Percentiles rank a stretch among this genome's conserved stretches.
These are phyloP conservation scores for Apis cerana DNA, from an alignment of 1,140 invertebrate genomes.

Conservation along the genomic window DNA sequence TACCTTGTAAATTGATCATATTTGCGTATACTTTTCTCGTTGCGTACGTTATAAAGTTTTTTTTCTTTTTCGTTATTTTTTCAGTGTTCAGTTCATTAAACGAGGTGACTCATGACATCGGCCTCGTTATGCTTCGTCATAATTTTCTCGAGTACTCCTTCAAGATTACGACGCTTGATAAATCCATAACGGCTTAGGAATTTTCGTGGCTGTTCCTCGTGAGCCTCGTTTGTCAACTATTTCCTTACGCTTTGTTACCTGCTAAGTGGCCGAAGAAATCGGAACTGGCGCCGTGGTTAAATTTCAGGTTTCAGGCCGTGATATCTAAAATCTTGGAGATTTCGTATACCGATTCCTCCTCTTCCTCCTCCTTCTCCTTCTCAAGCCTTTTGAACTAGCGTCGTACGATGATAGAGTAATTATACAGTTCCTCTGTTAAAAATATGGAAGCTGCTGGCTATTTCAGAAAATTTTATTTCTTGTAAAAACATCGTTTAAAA, in stretches of 20 bases:
- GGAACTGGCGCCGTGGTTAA: neutral
- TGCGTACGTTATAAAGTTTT: neutral
- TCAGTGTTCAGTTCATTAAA: constrained; percentile 21
- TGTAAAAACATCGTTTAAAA: no score
- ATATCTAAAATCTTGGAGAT: constrained; percentile 4
- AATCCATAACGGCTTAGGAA: constrained; percentile 26
- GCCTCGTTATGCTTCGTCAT: constrained; percentile 24
- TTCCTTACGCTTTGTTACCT: constrained; percentile 10
- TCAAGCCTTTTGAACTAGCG: no score
- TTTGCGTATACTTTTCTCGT: neutral
- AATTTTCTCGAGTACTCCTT: constrained; percentile 16
- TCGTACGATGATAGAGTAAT: neutral
- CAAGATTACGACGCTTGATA: constrained; percentile 36
- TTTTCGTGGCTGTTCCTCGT: constrained; percentile 13
- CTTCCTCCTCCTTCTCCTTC: no score
- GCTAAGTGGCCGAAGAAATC: constrained; percentile 11
- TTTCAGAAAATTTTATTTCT: no score
- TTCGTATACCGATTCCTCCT: neutral
- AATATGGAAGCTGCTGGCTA: neutral
- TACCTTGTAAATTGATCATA: no score
- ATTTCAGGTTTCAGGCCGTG: neutral
- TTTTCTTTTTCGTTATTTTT: constrained; percentile 1
- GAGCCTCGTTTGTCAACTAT: constrained; percentile 19
- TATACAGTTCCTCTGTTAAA: neutral
- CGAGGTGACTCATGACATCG: constrained; percentile 27